Percentiles rank a stretch among this genome's conserved stretches.
Evolutionary conservation across 2,797 vertebrate species (phyloP).

Genomic region (Rhabdophis nuchalis): DNA sequence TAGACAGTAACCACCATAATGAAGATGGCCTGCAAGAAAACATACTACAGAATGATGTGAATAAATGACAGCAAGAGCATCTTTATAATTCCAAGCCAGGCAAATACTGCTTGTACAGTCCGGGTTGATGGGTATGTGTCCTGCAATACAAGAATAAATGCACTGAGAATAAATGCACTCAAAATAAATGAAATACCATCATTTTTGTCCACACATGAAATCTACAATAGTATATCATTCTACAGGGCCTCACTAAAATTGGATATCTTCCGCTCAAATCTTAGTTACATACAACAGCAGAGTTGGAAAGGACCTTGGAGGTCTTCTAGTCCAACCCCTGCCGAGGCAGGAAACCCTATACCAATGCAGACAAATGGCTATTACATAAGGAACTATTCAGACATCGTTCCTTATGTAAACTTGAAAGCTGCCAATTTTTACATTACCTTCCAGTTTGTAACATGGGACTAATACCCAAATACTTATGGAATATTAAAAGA

Average conservation of each 20-base stretch:
- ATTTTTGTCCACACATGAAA: background rate
- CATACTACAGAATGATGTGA: conserved; percentile 84
- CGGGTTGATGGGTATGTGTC: conserved; percentile 87
- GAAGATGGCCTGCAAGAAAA: conserved; percentile 87
- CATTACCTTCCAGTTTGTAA: background rate
- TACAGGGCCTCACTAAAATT: background rate
- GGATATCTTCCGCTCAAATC: background rate
- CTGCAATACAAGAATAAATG: conserved; percentile 65
- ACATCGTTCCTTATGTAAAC: background rate
- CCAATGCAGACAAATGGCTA: too few relatives aligned
- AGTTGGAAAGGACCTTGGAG: too few relatives aligned
- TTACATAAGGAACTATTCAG: too few relatives aligned
- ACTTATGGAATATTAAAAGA: background rate
- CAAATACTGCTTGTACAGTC: conserved; percentile 71
- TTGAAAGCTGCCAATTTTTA: background rate
- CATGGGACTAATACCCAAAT: background rate
- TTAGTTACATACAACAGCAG: too few relatives aligned
- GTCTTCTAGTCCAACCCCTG: too few relatives aligned
- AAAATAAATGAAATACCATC: background rate
- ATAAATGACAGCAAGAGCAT: conserved; percentile 75
- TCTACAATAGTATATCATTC: background rate
- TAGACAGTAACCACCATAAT: conserved; percentile 79
- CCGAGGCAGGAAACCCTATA: too few relatives aligned
- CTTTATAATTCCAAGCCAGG: conserved; percentile 86
- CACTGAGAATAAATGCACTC: background rate